Conservation (phyloP, 2,888 invertebrate genomes). For the Ariolimax columbianus region DNA sequence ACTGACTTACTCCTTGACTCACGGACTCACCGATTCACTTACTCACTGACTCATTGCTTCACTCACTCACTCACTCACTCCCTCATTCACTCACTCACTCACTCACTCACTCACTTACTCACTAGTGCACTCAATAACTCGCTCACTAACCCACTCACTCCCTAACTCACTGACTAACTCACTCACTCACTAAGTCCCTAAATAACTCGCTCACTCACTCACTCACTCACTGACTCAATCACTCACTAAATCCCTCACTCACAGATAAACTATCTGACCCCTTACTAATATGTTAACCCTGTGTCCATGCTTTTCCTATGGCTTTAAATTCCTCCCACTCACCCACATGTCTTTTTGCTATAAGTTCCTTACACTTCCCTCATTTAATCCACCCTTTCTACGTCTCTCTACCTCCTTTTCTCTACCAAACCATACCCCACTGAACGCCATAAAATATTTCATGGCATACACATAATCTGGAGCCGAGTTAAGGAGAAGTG, state of each 20-base stretch:
- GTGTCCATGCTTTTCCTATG: background rate
- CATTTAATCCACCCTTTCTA: background rate
- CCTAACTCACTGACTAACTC: background rate
- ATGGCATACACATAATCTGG: too few relatives aligned
- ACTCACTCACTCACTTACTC: constrained; percentile 1
- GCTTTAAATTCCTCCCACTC: too few relatives aligned
- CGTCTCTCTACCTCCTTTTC: too few relatives aligned
- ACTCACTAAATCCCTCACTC: background rate
- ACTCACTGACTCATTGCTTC: background rate
- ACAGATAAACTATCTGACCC: background rate
- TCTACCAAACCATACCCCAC: too few relatives aligned
- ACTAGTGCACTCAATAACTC: background rate
- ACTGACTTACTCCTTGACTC: background rate
- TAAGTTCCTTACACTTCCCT: background rate
- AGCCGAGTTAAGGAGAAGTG: too few relatives aligned
- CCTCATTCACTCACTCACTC: too few relatives aligned
- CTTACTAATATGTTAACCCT: too few relatives aligned
- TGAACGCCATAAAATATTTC: too few relatives aligned
- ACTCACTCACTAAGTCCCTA: background rate
- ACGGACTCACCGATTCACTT: background rate
- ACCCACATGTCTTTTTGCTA: background rate
- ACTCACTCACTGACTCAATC: background rate
- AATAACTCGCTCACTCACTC: background rate
- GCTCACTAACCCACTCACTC: background rate
- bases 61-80: background rate